phyloP scores from a whole-genome alignment of 23 tunicate genomes.

The Corella eumyota region DNA sequence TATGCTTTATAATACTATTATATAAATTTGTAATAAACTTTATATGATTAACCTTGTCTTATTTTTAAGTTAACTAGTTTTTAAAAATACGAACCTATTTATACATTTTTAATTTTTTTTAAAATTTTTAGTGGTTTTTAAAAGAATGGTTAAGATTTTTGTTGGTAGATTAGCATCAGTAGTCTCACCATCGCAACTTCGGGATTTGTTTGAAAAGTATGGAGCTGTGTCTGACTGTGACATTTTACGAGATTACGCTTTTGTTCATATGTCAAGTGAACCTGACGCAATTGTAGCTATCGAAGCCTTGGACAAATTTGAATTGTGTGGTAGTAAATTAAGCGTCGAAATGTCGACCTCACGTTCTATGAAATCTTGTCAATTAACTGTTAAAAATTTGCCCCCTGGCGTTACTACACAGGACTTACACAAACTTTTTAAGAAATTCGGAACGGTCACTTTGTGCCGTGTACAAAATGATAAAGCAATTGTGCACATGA shows the following conservation, averaged over 20 bases:
- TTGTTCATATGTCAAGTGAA: slow-evolving; percentile 83
- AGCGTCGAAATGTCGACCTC: slow-evolving; percentile 89
- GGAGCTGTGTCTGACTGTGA: slow-evolving; percentile 87
- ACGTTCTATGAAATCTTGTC: slow-evolving; percentile 87
- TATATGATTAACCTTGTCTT: too few relatives aligned
- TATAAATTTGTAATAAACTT: too few relatives aligned
- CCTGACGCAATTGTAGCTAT: slow-evolving; percentile 55
- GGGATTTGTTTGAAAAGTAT: slow-evolving; percentile 73
- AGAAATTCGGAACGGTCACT: slow-evolving; percentile 87
- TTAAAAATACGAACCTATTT: too few relatives aligned
- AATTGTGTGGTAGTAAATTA: slow-evolving; percentile 58
- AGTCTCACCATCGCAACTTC: slow-evolving; percentile 53
- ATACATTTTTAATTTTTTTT: too few relatives aligned
- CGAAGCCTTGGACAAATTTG: slow-evolving; percentile 56
- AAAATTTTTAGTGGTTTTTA: too few relatives aligned
- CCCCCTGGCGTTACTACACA: slow-evolving; percentile 45
- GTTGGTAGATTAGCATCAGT: slow-evolving; percentile 71
- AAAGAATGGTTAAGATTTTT: slow-evolving; percentile 92
- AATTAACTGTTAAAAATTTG: slow-evolving; percentile 61
- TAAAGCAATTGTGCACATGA: slow-evolving; percentile 71
- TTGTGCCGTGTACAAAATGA: slow-evolving; percentile 47
- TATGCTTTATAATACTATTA: too few relatives aligned
- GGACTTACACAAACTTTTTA: slow-evolving; percentile 82
- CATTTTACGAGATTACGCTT: slow-evolving; percentile 86
- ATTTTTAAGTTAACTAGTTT: too few relatives aligned